phyloP scores from a whole-genome alignment of 2,113 vertebrate genomes.

The Triplophysa tibetana region DNA sequence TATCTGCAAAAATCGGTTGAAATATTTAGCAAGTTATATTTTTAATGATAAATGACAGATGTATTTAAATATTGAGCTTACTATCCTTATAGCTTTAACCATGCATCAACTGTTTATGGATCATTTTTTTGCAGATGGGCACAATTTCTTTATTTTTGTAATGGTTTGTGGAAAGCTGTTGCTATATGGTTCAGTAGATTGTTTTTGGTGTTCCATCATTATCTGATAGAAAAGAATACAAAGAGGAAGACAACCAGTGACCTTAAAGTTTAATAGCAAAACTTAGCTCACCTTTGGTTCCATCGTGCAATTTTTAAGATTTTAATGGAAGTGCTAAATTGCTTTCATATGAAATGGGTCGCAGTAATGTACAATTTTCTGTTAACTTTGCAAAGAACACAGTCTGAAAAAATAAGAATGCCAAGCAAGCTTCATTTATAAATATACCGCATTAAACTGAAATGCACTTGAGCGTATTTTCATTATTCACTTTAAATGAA shows the following conservation, averaged over 20 bases:
- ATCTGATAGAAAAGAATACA: slow-evolving; percentile 25
- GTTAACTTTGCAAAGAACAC: slow-evolving; percentile 46
- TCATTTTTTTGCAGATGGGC: background rate
- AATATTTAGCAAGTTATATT: background rate
- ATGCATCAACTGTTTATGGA: background rate
- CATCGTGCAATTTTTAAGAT: slow-evolving; percentile 74
- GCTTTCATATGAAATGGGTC: slow-evolving; percentile 69
- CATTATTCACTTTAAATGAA: background rate
- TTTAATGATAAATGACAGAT: background rate
- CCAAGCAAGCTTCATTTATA: background rate
- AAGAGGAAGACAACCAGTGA: slow-evolving; percentile 56
- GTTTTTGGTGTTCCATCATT: slow-evolving; percentile 31
- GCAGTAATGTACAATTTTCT: slow-evolving; percentile 66
- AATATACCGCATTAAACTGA: background rate
- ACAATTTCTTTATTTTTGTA: background rate
- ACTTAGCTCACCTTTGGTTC: slow-evolving; percentile 63
- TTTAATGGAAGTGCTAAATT: slow-evolving; percentile 76
- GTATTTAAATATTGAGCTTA: background rate
- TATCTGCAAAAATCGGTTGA: background rate
- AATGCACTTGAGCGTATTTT: background rate
- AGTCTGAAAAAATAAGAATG: slow-evolving; percentile 25
- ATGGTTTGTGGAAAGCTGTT: background rate
- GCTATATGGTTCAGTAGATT: slow-evolving; percentile 39
- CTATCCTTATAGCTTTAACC: background rate
- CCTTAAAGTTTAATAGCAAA: slow-evolving; percentile 65